Percentiles rank a stretch among this genome's conserved stretches.
Conservation (phyloP, 2,797 vertebrate species). For the Myotis vivesi region DNA sequence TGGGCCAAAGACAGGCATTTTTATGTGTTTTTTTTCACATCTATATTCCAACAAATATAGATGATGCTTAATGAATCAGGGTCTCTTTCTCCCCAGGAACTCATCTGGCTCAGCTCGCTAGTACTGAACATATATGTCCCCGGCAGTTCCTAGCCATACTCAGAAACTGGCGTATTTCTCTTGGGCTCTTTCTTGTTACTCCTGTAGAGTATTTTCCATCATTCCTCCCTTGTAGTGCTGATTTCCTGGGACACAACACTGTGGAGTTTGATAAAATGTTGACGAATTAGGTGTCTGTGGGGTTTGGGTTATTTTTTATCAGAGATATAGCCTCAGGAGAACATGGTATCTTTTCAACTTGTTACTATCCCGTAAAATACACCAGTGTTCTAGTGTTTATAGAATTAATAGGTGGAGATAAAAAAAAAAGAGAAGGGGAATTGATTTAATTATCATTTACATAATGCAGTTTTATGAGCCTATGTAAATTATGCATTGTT, state of each 20-base stretch:
- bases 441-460: slow-evolving; percentile 37
- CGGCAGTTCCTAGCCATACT: not conserved
- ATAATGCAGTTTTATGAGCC: slow-evolving; percentile 46
- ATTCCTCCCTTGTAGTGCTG: not conserved
- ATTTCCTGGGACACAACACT: not conserved
- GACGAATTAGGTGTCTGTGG: not conserved
- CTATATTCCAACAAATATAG: not conserved
- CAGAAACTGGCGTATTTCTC: not conserved
- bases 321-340: not conserved
- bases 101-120: not conserved
- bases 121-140: not conserved
- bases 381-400: not conserved
- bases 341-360: not conserved
- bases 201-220: not conserved
- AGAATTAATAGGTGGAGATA: slow-evolving; percentile 1
- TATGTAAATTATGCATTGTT: slow-evolving; percentile 54
- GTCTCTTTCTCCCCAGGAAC: not conserved
- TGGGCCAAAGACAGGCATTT: not conserved
- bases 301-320: slow-evolving; percentile 19
- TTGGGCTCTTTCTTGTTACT: not conserved
- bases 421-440: not conserved
- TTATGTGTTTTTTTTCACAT: not conserved
- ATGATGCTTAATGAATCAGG: not conserved
- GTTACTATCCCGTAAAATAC: not conserved
- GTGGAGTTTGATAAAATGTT: not conserved